Base-by-base conservation (phyloP, 2,797 vertebrate species). In the Spondyliosoma cantharus region DNA sequence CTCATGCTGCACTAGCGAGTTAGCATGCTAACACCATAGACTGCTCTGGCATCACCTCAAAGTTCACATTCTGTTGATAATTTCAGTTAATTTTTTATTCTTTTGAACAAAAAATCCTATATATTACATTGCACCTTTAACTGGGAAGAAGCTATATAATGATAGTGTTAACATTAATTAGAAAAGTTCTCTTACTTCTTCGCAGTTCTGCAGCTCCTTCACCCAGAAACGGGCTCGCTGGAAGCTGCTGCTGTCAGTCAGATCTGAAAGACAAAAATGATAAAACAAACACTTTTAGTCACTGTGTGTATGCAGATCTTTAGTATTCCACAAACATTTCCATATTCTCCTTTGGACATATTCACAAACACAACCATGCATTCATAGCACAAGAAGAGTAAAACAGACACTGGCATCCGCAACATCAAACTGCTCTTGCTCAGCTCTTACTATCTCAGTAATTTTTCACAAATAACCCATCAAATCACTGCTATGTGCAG, bases 211-310 rank as follows among this genome's bases (percentile, higher is more conserved):
- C 69, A 99, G 93, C 92, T 99, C 98, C 46, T 97, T 98, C 89
- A 99, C 97, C 98, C 98, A 99, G 93, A 99, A 99, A 59, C 94
- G 96, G 63, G 96, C 97, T 73, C 98, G 90, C 91, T 96, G 95
- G 90, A 99, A 99, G 84, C 97, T 99, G 95, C 96, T 97, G 92
- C 95, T 95, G 93, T 99, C 97, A 0, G 97, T 99, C 90, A 99
- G 92, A 93, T 99, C 98, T 99, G 90, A 70, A 82, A 66, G 61
- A 9, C 7, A 74, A 43, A 56, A 25, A 54, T 19, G 3, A 50
- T 2, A 45, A 37, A 59, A 53, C 29, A 54, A 73, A 1, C 2
- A 4, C 7, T 11, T 37, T 37, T 37, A 37, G 4, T 42, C 17
- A 45, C 8, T 20, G 16, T 57, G 6, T 57, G 6, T 48, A n/a